phyloP scores from a whole-genome alignment of 2,113 vertebrate genomes.

The Urocitellus parryii region DNA sequence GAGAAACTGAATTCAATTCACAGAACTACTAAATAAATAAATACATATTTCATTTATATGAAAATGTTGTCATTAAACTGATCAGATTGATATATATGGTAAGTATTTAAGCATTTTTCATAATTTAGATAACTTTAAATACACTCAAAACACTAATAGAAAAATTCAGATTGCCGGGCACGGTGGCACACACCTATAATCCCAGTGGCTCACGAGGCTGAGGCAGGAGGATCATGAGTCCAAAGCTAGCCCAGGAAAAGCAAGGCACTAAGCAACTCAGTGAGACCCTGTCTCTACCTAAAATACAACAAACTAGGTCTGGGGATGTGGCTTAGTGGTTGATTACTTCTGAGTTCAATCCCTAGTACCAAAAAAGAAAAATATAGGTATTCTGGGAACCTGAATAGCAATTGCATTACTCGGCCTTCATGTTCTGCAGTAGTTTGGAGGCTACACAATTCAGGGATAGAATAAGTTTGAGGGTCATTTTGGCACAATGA shows the following conservation, averaged over 20 bases:
- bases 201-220: too few species aligned
- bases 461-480: background rate
- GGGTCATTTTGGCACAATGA: background rate
- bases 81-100: background rate
- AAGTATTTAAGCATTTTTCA: background rate
- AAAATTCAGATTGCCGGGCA: background rate
- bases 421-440: background rate
- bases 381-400: background rate
- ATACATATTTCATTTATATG: background rate
- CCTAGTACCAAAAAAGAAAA: too few species aligned
- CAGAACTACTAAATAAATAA: background rate
- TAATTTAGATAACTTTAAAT: conserved; percentile 18
- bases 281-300: too few species aligned
- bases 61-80: conserved; percentile 9
- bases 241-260: too few species aligned
- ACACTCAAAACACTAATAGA: background rate
- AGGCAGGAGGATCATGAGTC: too few species aligned
- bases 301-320: too few species aligned
- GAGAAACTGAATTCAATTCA: background rate
- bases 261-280: too few species aligned
- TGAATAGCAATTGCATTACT: background rate
- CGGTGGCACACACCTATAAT: too few species aligned
- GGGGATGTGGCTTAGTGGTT: too few species aligned
- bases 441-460: background rate
- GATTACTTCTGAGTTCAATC: too few species aligned